A percentile compares a stretch with the other conserved stretches of the same genome.
phyloP scores from a whole-genome alignment of 2,888 invertebrate genomes.

The Plebejus argus region DNA sequence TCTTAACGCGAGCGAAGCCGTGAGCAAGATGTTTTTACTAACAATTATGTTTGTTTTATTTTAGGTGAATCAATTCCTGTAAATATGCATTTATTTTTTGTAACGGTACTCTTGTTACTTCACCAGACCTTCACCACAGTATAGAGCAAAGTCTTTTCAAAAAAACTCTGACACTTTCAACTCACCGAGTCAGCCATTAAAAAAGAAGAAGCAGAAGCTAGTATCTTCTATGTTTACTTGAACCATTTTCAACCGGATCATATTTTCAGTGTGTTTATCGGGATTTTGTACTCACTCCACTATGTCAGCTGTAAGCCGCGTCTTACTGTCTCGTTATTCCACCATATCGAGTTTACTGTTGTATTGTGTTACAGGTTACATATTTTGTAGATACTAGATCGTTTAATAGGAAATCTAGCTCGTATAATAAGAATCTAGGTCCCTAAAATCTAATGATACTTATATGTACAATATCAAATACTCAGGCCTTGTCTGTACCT shows the following conservation, averaged over 20 bases:
- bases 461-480: neutral
- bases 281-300: neutral
- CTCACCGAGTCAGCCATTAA: no score
- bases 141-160: no score
- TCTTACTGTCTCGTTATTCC: neutral
- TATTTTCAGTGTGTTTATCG: neutral
- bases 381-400: neutral
- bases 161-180: no score
- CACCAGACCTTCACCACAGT: no score
- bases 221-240: neutral
- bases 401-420: no score
- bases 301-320: neutral
- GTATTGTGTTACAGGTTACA: neutral
- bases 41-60: no score
- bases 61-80: no score
- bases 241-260: neutral
- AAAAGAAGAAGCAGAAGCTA: neutral
- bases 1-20: no score
- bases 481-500: no score
- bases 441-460: neutral
- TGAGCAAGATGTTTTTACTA: no score
- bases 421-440: neutral
- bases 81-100: no score
- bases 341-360: neutral
- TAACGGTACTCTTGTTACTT: no score